phyloP scores from a whole-genome alignment of 2,797 vertebrate genomes.

The Ctenochaetus hawaiiensis region DNA sequence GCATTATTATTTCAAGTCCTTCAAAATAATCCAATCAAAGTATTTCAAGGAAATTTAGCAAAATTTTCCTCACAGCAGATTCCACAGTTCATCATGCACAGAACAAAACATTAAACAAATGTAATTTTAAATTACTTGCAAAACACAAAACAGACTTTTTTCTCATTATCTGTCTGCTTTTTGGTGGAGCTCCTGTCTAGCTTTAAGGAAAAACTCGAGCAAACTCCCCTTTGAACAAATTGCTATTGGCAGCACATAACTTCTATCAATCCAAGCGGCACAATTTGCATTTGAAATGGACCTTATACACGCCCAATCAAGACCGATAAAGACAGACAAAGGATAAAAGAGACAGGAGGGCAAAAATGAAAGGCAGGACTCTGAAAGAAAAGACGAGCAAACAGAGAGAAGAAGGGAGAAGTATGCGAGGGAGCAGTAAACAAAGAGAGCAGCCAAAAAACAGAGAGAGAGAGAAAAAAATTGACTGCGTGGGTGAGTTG shows the following conservation, averaged over 20 bases:
- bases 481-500: slow-evolving; percentile 68
- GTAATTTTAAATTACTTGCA: background rate
- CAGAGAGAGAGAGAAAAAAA: slow-evolving; percentile 42
- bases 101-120: background rate
- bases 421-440: slow-evolving; percentile 68
- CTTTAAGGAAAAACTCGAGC: slow-evolving; percentile 5
- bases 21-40: background rate
- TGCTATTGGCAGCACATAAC: slow-evolving; percentile 55
- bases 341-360: slow-evolving; percentile 68
- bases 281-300: slow-evolving; percentile 77
- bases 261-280: slow-evolving; percentile 53
- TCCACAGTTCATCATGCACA: background rate
- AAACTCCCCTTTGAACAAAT: slow-evolving; percentile 58
- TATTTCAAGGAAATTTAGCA: background rate
- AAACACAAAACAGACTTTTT: slow-evolving; percentile 2
- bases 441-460: slow-evolving; percentile 70
- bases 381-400: slow-evolving; percentile 61
- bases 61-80: background rate
- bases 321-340: slow-evolving; percentile 69
- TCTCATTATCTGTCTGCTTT: background rate
- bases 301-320: slow-evolving; percentile 60
- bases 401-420: slow-evolving; percentile 54
- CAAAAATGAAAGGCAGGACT: slow-evolving; percentile 66
- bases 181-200: background rate
- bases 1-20: background rate